Base-by-base conservation (phyloP, 2,888 invertebrate species). In the Mystacides longicornis region DNA sequence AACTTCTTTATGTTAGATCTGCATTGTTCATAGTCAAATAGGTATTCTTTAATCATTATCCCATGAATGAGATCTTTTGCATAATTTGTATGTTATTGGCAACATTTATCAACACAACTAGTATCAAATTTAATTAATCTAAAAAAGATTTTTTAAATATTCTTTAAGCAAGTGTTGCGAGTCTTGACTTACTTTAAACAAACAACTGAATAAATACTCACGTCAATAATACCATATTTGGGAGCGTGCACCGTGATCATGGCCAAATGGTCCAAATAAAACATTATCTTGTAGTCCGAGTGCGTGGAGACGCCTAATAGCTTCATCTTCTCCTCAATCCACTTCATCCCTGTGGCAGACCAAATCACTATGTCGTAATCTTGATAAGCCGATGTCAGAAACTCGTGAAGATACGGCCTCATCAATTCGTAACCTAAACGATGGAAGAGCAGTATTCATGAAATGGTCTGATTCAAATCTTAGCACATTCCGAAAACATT, bases 321-420 rank as follows among this genome's bases (percentile, higher is more conserved):
- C 58, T 88, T 85, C 95, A 98, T 95, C 72, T 97, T 97, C 66
- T 95, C 94, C 64, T 95, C 91, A 46, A 98, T 96, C 96, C 96
- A 97, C 66, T 93, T 94, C 95, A 97, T 96, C 59, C 91, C 90
- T 0, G 97, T 97, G 0, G 97, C 97, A 2, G 97, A 97, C 97
- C 97, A 98, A 63, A 98, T 96, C 1, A 93, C 95, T 63, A 97
- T 96, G 66, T 97, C 97, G 65, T 96, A 97, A 71, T 93, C 79
- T 67, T 85, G 82, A 66, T 94, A 94, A 0, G 93, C 90, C 1
- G 85, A 79, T 1, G 87, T 86, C 0, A 97, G 77, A 71, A 97
- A 97, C 70, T 97, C 96, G 68, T 98, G 97, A 23, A 97, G 80
- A 70, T 83, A 95, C 0, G 97, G 97, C 58, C 97, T 79, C 95